Conservation (phyloP, 1,140 invertebrate genomes). For the Diuraphis noxia region DNA sequence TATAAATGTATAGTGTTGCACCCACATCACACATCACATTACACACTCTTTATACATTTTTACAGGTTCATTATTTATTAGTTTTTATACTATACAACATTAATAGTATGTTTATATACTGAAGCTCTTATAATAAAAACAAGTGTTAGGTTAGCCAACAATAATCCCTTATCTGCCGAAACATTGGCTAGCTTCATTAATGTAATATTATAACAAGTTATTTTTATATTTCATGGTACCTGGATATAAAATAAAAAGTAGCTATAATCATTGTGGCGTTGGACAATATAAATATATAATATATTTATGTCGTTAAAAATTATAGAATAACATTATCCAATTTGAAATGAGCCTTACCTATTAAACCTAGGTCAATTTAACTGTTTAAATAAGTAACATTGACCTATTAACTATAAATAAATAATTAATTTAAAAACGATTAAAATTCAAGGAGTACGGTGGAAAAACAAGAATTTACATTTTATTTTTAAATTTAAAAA, state of each 20-base stretch:
- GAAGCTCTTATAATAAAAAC: neutral
- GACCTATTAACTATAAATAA: neutral
- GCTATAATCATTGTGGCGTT: neutral
- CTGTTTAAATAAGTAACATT: neutral
- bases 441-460: neutral
- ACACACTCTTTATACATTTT: too few relatives aligned
- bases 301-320: neutral
- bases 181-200: neutral
- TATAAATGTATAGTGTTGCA: neutral
- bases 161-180: neutral
- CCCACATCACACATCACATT: neutral
- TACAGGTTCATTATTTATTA: neutral
- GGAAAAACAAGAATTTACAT: neutral
- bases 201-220: neutral
- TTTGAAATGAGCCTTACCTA: neutral
- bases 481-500: neutral
- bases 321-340: neutral
- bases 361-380: neutral
- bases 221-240: slow-evolving; percentile 14
- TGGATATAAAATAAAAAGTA: neutral
- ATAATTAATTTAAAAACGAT: neutral
- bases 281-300: neutral
- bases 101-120: neutral
- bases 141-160: neutral
- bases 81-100: neutral